Percentiles rank a stretch among this genome's conserved stretches.
phyloP scores from a whole-genome alignment of 2,888 invertebrate species.

The Periphyllus acericola region DNA sequence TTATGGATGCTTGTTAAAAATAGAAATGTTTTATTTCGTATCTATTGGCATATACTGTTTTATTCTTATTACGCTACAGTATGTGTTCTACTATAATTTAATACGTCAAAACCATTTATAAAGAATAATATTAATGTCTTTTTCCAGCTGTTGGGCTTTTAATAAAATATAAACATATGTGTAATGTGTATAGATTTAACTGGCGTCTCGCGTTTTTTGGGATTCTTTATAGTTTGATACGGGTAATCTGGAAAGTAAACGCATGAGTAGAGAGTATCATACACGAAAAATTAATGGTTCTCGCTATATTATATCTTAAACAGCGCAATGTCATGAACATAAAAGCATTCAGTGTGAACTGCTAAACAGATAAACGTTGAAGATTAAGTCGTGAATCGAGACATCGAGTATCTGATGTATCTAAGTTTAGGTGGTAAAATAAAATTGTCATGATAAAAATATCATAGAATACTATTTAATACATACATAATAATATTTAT shows the following conservation, averaged over 20 bases:
- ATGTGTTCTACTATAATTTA: neutral
- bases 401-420: neutral
- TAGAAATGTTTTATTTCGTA: neutral
- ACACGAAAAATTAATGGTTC: constrained; percentile 45
- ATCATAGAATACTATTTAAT: no score
- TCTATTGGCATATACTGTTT: neutral
- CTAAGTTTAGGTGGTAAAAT: neutral
- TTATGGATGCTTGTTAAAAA: neutral
- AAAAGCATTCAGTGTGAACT: constrained; percentile 42
- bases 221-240: constrained; percentile 16
- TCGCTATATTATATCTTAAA: neutral
- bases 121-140: constrained; percentile 4
- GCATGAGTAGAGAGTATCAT: constrained; percentile 36
- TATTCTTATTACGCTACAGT: neutral
- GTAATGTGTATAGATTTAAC: neutral
- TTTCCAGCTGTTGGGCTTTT: neutral
- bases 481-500: no score
- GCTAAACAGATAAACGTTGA: constrained; percentile 18
- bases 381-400: constrained; percentile 19
- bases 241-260: constrained; percentile 38
- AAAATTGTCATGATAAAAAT: neutral
- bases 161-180: neutral
- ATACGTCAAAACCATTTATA: neutral
- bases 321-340: constrained; percentile 23
- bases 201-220: neutral